Base-by-base conservation (phyloP, 2,888 invertebrate species). In the Pseudoips prasinana region DNA sequence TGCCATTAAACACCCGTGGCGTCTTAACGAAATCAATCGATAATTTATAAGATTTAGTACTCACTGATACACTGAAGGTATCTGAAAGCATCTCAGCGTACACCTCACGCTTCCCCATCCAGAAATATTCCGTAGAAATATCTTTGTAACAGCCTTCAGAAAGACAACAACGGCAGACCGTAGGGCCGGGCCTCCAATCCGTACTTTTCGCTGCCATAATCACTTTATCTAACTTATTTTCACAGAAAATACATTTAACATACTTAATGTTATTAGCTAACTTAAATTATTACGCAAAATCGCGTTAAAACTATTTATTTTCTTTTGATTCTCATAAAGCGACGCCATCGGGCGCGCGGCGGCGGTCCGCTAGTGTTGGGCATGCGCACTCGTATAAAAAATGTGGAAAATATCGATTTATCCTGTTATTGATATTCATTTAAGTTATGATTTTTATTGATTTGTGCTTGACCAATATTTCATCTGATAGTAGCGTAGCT, bases 91-190 rank as follows among this genome's bases (percentile, higher is more conserved):
- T 87, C 58, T 87, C 87, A 1, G 78, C 65, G 46, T 88, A 88
- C 17, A 87, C 84, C 65, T 88, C 87, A 23, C 81, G 67, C 45
- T 84, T 85, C 39, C 87, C 87, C 87, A 88, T 88, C 87, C 87
- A 88, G 48, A 87, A 86, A 68, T 88, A 88, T 72, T 87, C 86
- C 7, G 87, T 86, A 19, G 87, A 84, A 64, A 88, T 86, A 51
- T 88, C 87, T 56, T 88, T 88, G 47, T 88, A 87, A 39, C 87
- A 87, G 1, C 87, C 87, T 42, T 88, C 87, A 0, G 79, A 46
- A 1, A 87, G 63, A 56, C 87, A 87, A 72, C 87, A 87, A 2
- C 87, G 78, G 51, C 87, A 87, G 30, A 88, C 87, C 8, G 79
- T 76, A 1, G 83, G 83, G 22, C 85, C 85, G 55, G 87, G 83